A percentile compares a stretch with the other conserved stretches of the same genome.
These are phyloP conservation scores for Synanthedon andrenaeformis DNA, from an alignment of 2,888 invertebrate genomes.

Conservation along the genomic window DNA sequence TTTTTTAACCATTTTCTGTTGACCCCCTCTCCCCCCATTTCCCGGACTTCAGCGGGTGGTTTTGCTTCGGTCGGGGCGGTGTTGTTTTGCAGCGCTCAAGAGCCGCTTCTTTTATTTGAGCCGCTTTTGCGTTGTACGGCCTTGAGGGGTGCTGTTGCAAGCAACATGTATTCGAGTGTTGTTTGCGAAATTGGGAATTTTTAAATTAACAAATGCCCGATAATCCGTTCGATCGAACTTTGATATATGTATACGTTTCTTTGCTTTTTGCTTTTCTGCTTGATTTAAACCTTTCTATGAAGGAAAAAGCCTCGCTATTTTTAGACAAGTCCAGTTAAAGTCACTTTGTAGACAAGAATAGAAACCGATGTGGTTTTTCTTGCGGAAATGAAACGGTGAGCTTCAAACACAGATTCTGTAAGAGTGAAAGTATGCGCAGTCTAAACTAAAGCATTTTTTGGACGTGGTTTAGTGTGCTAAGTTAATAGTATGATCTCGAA, in stretches of 20 bases:
- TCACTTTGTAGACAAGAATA: no score
- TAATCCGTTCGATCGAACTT: slow-evolving; percentile 36
- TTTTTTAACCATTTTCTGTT: slow-evolving; percentile 56
- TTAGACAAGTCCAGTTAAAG: no score
- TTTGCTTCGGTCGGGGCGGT: slow-evolving; percentile 65
- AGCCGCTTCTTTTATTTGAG: slow-evolving; percentile 68
- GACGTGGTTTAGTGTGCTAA: no score
- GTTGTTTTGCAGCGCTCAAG: slow-evolving; percentile 70
- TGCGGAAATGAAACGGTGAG: background rate
- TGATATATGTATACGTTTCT: background rate
- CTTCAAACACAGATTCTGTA: background rate
- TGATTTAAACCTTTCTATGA: no score
- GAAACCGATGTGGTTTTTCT: background rate
- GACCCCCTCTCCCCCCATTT: slow-evolving; percentile 29
- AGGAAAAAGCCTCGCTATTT: no score
- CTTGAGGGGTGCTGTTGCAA: slow-evolving; percentile 57
- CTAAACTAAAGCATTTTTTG: background rate
- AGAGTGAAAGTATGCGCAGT: background rate
- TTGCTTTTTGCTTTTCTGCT: background rate
- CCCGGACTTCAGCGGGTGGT: slow-evolving; percentile 68
- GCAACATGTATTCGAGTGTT: slow-evolving; percentile 62
- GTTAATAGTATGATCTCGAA: no score
- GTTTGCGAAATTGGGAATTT: slow-evolving; percentile 62
- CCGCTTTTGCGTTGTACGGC: slow-evolving; percentile 60
- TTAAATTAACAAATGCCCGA: slow-evolving; percentile 61